phyloP scores from a whole-genome alignment of 2,113 vertebrate species.

The Pollachius pollachius region DNA sequence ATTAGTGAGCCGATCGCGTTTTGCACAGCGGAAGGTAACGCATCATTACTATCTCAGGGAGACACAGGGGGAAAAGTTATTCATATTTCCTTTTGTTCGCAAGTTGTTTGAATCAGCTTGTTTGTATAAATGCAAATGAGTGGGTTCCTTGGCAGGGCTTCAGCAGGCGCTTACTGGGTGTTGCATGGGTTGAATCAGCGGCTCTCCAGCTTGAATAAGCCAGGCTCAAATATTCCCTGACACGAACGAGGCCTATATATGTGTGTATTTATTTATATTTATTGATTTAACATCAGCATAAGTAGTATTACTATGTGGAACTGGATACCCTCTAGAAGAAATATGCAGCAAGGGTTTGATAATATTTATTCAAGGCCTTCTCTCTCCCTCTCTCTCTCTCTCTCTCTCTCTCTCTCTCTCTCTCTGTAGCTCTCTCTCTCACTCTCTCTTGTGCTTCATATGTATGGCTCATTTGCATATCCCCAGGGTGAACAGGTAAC shows the following conservation, averaged over 20 bases:
- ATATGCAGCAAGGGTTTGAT: conserved; percentile 16
- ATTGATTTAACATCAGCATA: conserved; percentile 5
- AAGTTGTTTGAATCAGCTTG: conserved; percentile 12
- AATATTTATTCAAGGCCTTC: neutral
- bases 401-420: too few relatives aligned
- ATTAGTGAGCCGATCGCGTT: conserved; percentile 17
- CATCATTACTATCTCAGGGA: neutral
- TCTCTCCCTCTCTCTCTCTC: neutral
- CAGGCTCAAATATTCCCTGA: neutral
- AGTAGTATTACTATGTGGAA: conserved; percentile 3
- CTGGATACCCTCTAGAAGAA: conserved; percentile 19
- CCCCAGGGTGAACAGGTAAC: conserved; percentile 48
- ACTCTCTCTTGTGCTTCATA: neutral
- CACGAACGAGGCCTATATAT: neutral
- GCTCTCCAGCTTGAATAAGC: too few relatives aligned
- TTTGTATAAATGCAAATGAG: too few relatives aligned
- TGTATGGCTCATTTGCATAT: conserved; percentile 22
- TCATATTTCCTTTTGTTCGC: neutral
- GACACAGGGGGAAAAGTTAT: neutral
- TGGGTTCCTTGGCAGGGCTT: too few relatives aligned
- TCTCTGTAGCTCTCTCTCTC: too few relatives aligned
- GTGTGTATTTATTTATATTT: too few relatives aligned
- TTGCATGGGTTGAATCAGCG: too few relatives aligned
- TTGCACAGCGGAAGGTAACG: conserved; percentile 2
- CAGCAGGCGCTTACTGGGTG: too few relatives aligned